Evolutionary conservation across 1,140 invertebrate species (phyloP), one percentile per base, ranked within the genome.

Genomic region (Drosophila sproati): DNA sequence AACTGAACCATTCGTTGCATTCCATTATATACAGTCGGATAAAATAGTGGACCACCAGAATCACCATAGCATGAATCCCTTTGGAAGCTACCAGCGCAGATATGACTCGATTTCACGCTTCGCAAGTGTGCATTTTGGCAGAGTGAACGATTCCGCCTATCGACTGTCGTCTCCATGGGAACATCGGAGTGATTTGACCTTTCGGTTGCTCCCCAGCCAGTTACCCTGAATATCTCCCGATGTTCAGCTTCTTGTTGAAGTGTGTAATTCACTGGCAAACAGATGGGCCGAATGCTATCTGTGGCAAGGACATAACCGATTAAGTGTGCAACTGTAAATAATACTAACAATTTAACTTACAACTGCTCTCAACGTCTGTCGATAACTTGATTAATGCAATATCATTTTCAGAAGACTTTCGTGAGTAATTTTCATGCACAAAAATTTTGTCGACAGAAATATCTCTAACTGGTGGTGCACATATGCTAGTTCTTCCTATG

Each of bases 151-250:
- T 35, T 1, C 4, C 2, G 48, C 0, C 1, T 0, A 5, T 0
- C 0, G n/a, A 74, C 10, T 3, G 0, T 0, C n/a, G 51, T 2
- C 41, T 74, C 72, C n/a, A 28, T 7, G 0, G 29, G 55, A 0
- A 47, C 35, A 61, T 74, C 43, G 0, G 66, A 32, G 0, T 0
- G 3, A 0, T 0, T 1, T 0, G 0, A 0, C 4, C 3, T 2
- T 32, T 70, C 57, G 4, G 43, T 62, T 70, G 4, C 34, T 1
- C 64, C 71, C 64, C 64, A 73, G 6, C 71, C 71, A 20, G 64
- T 68, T 8, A 73, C 50, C 20, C 1, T 0, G 8, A 34, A 54
- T 61, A 2, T 20, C 2, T 3, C 1, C 8, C 8, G 2, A 4
- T 2, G 3, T 31, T 41, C 34, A 3, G 12, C 5, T 10, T 2